Base-by-base conservation (phyloP, 2,888 invertebrate genomes). In the Apoda limacodes region DNA sequence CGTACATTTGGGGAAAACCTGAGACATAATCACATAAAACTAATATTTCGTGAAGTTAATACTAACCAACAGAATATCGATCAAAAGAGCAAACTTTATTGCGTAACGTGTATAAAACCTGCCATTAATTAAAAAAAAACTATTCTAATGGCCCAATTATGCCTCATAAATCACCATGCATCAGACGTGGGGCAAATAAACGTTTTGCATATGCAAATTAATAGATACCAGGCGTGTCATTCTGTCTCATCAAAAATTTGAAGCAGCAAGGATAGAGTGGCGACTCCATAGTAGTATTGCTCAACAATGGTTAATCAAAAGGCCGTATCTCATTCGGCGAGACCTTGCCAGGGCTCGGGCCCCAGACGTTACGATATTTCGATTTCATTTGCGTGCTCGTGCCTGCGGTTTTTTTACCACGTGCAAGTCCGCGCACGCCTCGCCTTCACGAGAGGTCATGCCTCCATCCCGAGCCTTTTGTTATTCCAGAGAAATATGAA, bases 331-430 rank as follows among this genome's bases (percentile, higher is more conserved):
- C 68, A 72, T 64, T 67, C 61, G 42, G 57, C 54, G 60, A 60
- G 70, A 66, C 70, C 65, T 68, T 68, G 52, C 46, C 35, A 30
- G 39, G 39, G 35, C 25, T 9, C 59, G 55, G 48, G 36, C 39
- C 40, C 48, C 53, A 52, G 60, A 62, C 60, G 57, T 62, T 61
- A 64, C 65, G 69, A 65, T 78, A 78, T 78, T 78, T 74, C 78
- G 76, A 74, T 78, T 76, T 75, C 78, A 78, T 78, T 80, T 78
- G 75, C 75, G 64, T 74, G 69, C 66, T 71, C 75, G 72, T 71
- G 76, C 64, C 54, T 48, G 45, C 39, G 36, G 56, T 65, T 68
- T 69, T 71, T 70, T 71, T 58, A 48, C 50, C 5, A 61, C 52
- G 57, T 63, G 48, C 59, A 62, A 50, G 43, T 40, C 47, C 39